phyloP scores from a whole-genome alignment of 1,140 invertebrate genomes.

The Lepidurus arcticus region DNA sequence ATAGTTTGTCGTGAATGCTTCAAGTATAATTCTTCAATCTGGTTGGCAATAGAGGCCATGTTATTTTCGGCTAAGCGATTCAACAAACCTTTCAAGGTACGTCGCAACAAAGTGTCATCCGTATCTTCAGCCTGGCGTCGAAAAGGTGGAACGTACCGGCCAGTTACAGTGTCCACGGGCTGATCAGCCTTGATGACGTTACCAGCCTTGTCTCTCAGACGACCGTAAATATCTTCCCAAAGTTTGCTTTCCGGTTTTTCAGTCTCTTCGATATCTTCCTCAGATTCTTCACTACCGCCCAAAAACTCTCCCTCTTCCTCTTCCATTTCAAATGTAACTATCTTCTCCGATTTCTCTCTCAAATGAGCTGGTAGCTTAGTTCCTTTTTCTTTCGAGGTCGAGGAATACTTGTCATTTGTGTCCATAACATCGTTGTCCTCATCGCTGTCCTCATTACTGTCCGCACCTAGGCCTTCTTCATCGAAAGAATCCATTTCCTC shows the following conservation, averaged over 20 bases:
- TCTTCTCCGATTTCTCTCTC: constrained; percentile 30
- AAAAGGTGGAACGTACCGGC: constrained; percentile 76
- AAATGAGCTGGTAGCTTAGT: constrained; percentile 32
- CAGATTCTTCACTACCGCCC: not conserved
- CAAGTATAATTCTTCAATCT: constrained; percentile 68
- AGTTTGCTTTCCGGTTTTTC: constrained; percentile 39
- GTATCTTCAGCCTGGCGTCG: constrained; percentile 50
- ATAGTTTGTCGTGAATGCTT: constrained; percentile 72
- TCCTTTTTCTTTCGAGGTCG: constrained; percentile 36
- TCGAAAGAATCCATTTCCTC: constrained; percentile 37
- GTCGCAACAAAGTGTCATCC: constrained; percentile 55
- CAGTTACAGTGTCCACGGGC: constrained; percentile 40
- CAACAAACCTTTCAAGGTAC: constrained; percentile 77
- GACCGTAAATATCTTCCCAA: constrained; percentile 93
- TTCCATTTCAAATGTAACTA: not conserved
- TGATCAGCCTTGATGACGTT: constrained; percentile 50
- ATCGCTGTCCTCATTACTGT: constrained; percentile 35
- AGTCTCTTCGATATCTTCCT: not conserved
- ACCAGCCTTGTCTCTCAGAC: constrained; percentile 70
- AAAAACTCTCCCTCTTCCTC: not conserved
- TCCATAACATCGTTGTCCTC: constrained; percentile 34
- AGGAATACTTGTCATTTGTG: constrained; percentile 33
- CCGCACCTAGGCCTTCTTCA: constrained; percentile 37
- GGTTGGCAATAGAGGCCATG: constrained; percentile 67
- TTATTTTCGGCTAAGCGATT: constrained; percentile 85